These are phyloP conservation scores for Stenodema calcarata DNA, from an alignment of 2,888 invertebrate species.

Conservation along the genomic window DNA sequence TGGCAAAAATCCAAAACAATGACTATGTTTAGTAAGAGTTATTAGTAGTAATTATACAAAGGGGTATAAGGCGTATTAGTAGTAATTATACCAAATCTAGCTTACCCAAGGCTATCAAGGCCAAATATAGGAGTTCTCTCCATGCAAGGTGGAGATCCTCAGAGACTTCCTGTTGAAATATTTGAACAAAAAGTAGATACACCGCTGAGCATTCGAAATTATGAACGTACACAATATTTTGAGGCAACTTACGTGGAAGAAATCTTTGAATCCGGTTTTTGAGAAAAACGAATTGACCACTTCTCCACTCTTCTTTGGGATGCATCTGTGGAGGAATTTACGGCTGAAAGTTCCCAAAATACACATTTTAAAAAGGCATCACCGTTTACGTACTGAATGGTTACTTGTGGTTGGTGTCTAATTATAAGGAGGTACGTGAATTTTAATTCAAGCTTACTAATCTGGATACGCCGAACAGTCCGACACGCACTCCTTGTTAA, in stretches of 20 bases:
- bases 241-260: slow-evolving; percentile 62
- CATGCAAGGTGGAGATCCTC: slow-evolving; percentile 69
- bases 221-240: slow-evolving; percentile 34
- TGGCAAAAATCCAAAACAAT: too few species aligned
- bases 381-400: too few species aligned
- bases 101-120: slow-evolving; percentile 68
- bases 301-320: slow-evolving; percentile 62
- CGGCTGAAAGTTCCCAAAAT: slow-evolving; percentile 60
- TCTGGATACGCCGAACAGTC: slow-evolving; percentile 59
- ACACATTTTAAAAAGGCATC: too few species aligned
- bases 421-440: too few species aligned
- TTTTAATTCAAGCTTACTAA: slow-evolving; percentile 60
- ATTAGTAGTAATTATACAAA: too few species aligned
- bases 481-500: slow-evolving; percentile 60
- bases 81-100: background rate
- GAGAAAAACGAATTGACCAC: slow-evolving; percentile 63
- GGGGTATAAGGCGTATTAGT: too few species aligned
- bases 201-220: slow-evolving; percentile 8
- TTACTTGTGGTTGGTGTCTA: too few species aligned
- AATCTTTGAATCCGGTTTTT: slow-evolving; percentile 65
- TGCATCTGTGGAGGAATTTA: slow-evolving; percentile 66
- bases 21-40: too few species aligned
- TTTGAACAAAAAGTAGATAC: background rate
- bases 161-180: slow-evolving; percentile 65
- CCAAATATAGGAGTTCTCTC: slow-evolving; percentile 68